Percentiles rank a stretch among this genome's conserved stretches.
These are phyloP conservation scores for Rhogogaster chlorosoma DNA, from an alignment of 2,888 invertebrate genomes.

Conservation along the genomic window DNA sequence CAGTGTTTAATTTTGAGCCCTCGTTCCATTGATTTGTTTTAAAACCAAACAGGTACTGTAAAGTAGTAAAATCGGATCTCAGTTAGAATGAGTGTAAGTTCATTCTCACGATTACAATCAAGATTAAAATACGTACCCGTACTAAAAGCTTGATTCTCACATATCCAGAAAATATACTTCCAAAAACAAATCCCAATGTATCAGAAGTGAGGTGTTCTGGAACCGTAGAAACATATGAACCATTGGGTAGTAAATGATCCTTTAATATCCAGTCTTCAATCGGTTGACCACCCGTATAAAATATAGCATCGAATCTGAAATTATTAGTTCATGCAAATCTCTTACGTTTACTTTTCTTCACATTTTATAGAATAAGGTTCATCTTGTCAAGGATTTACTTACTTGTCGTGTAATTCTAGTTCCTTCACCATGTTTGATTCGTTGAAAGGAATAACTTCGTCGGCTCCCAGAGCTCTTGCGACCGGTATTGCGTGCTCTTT, in stretches of 20 bases:
- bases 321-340: background rate
- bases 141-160: constrained; percentile 76
- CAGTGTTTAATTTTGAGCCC: constrained; percentile 70
- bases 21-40: constrained; percentile 72
- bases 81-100: background rate
- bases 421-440: constrained; percentile 70
- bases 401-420: constrained; percentile 71
- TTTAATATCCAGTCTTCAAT: constrained; percentile 73
- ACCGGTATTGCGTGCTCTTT: constrained; percentile 79
- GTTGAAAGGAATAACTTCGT: constrained; percentile 78
- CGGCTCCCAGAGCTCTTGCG: constrained; percentile 80
- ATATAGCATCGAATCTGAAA: constrained; percentile 78
- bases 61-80: constrained; percentile 42
- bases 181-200: constrained; percentile 78
- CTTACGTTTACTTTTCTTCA: background rate
- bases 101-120: background rate
- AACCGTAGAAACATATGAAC: constrained; percentile 79
- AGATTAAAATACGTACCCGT: constrained; percentile 73
- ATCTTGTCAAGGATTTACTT: constrained; percentile 47
- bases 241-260: constrained; percentile 73
- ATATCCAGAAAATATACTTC: constrained; percentile 78
- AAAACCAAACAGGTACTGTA: constrained; percentile 75
- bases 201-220: constrained; percentile 79
- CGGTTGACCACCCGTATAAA: constrained; percentile 78
- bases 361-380: background rate